Base-by-base conservation (phyloP, 2,888 invertebrate genomes). In the Silvanus unidentatus region DNA sequence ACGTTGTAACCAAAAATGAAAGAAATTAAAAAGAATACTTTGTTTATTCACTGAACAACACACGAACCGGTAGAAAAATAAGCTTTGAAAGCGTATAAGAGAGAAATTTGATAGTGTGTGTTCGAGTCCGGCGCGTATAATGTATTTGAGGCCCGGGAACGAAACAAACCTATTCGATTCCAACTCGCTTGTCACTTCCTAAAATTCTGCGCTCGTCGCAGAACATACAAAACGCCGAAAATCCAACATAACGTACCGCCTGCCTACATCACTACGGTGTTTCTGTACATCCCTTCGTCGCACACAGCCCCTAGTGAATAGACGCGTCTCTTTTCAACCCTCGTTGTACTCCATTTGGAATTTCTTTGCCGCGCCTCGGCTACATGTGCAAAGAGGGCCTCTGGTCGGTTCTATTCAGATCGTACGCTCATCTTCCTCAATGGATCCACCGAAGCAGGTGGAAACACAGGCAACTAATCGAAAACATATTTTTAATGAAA, bases 241-340 rank as follows among this genome's bases (percentile, higher is more conserved):
- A 43, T 45, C 48, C 41, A 46, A 40, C 44, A 39, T 40, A 43
- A 58, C 63, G 66, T 64, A 62, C 34, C 59, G 60, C 65, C 50
- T 44, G 53, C 54, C 54, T 55, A 37, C 40, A 44, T 48, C 39
- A 53, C 52, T 49, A 59, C 58, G 55, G 48, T 53, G 53, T 37
- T 37, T 55, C 48, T 57, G 53, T 66, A 63, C 66, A 63, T 67
- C 68, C 69, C 65, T 66, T 61, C 63, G 61, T 63, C 52, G 58
- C 60, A 55, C 59, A 59, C 58, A 54, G 43, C 50, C 50, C 37
- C 32, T 22, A 4, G 32, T 9, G 32, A 32, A 32, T 48, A 49
- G 52, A 52, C 53, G 59, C 22, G 49, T 62, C 63, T 63, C 64
- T 62, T 59, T 65, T 60, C 60, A 57, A 58, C 60, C 63, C 55